Evolutionary conservation across 2,797 vertebrate genomes (phyloP), one percentile per base, ranked within the genome.

Genomic region (Phyllotis vaccarum): DNA sequence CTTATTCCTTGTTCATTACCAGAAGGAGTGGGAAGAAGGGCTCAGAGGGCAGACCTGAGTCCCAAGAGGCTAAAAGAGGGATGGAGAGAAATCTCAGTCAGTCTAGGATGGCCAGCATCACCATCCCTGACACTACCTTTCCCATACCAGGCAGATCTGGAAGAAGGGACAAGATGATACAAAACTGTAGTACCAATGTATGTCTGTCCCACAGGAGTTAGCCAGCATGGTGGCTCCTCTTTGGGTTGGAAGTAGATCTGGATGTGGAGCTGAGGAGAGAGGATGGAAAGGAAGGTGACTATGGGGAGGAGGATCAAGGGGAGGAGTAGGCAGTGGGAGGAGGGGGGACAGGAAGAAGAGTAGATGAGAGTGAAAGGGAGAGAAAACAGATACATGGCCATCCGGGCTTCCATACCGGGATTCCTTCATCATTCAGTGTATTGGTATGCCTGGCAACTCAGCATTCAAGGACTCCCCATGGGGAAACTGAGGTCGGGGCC

Each of bases 161-260:
- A 54, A 75, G 54, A 70, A 40, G 34, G 40, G 56, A 24, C 40
- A 46, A n/a, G 90, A 46, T 0, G n/a, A 52, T 0, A 0, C 14
- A 27, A 10, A 13, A 54, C 5, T 43, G n/a, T 7, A 27, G 24
- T 1, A 3, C 49, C 21, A 34, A 34, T 17, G 56, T 40, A 3
- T 22, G 31, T 29, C 21, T 43, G 6, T 40, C 14, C 31, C 5
- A 1, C 0, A 0, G 27, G 60, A 22, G 17, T 3, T 58, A 24
- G 17, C 54, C 27, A 24, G 68, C 6, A 5, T 14, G n/a, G 46
- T n/a, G 43, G n/a, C 24, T 52, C 9, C 54, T 86, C 81, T 81
- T 92, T 9, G 11, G 66, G 9, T 29, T 46, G 83, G 54, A 90
- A 70, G 74, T 6, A 76, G 58, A 34, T 54, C 82, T 64, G 16